Evolutionary conservation across 2,113 vertebrate species (phyloP).

Genomic region (Sylvia atricapilla): DNA sequence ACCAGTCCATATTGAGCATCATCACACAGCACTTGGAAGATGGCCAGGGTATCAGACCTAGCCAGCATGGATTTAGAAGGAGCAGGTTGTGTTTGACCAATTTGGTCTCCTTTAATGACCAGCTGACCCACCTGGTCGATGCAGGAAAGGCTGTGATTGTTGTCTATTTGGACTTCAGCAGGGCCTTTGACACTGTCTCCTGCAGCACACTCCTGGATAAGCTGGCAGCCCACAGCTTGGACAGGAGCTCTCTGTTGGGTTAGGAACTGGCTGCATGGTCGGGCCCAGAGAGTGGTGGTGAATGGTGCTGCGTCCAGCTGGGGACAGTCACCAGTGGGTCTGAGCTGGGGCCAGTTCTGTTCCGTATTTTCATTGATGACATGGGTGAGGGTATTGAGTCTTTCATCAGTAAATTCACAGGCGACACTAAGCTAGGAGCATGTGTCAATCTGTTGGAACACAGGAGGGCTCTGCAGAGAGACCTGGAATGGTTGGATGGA

Average conservation of each 20-base stretch:
- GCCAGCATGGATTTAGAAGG: not conserved
- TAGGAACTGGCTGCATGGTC: fast-evolving
- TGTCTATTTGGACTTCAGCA: not conserved
- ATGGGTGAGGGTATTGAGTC: not conserved
- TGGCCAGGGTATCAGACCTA: not conserved
- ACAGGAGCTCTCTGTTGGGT: not conserved
- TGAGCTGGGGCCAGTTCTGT: not conserved
- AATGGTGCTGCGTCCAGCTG: not conserved
- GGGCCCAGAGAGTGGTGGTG: not conserved
- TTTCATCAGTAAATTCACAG: not conserved
- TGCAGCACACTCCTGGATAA: not conserved
- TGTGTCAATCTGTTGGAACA: not conserved
- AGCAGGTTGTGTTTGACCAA: fast-evolving
- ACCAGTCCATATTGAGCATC: not conserved
- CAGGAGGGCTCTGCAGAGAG: not conserved
- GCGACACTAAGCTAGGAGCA: fast-evolving
- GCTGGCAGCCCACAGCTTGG: fast-evolving
- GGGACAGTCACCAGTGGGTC: not conserved
- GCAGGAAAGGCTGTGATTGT: not conserved
- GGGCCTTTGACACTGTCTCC: not conserved
- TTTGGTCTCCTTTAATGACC: not conserved
- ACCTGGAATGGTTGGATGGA: not conserved
- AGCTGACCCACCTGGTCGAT: fast-evolving
- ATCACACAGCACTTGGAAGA: not conserved
- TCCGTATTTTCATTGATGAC: not conserved